Evolutionary conservation across 2,113 vertebrate genomes (phyloP).

Genomic region (Herpetotheres cachinnans): DNA sequence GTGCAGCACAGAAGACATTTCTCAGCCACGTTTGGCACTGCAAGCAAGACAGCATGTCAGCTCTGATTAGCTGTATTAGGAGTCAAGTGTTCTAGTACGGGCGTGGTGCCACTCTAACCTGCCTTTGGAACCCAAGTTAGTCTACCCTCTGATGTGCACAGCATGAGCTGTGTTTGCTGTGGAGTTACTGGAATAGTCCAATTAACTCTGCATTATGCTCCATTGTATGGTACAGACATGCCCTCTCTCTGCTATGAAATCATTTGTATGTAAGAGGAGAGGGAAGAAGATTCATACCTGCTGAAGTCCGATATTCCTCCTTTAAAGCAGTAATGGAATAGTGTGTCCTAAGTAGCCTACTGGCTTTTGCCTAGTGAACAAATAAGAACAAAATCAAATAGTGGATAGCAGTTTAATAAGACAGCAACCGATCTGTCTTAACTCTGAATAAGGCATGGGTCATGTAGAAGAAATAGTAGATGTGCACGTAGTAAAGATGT

Average conservation of each 20-base stretch:
- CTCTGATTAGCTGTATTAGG: not conserved
- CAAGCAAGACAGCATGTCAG: not conserved
- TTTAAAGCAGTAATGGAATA: not conserved
- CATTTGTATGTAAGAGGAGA: not conserved
- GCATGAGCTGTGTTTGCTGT: not conserved
- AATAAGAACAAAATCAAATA: not conserved
- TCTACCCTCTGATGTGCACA: not conserved
- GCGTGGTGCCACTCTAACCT: not conserved
- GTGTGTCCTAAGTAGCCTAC: not conserved
- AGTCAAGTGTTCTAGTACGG: not conserved
- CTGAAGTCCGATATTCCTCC: not conserved
- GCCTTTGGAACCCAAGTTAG: not conserved
- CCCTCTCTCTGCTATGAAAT: not conserved
- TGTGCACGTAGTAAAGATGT: not conserved
- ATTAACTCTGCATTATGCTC: not conserved
- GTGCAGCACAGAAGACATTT: not conserved
- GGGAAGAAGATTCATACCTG: not conserved
- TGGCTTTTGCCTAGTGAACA: not conserved
- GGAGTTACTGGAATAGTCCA: fast-evolving
- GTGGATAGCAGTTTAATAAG: not conserved
- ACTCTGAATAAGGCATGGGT: not conserved
- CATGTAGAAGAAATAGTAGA: not conserved
- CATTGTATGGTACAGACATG: not conserved
- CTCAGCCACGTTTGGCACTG: not conserved
- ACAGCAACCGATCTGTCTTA: not conserved